phyloP scores from a whole-genome alignment of 2,888 invertebrate genomes.

The Stramonita haemastoma region DNA sequence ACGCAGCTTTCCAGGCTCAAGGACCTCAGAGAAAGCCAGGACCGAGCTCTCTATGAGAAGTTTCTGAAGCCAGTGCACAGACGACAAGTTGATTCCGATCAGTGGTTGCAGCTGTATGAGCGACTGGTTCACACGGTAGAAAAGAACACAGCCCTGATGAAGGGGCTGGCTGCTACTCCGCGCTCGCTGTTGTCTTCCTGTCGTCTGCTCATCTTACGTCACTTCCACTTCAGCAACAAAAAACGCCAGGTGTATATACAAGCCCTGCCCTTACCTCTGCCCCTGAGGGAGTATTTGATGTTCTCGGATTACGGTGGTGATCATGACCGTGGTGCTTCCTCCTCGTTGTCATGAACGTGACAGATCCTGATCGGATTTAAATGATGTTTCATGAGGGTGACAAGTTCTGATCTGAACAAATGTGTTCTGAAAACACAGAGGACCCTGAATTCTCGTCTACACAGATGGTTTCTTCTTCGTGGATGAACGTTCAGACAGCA shows the following conservation, averaged over 20 bases:
- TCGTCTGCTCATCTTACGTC: neutral
- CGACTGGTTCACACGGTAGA: neutral
- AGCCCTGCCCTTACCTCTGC: neutral
- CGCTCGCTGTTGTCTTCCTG: slow-evolving; percentile 1
- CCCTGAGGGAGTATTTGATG: neutral
- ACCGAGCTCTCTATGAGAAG: neutral
- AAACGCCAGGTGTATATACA: neutral
- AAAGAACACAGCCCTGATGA: neutral
- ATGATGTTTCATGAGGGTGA: too few relatives aligned
- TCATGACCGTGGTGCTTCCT: neutral
- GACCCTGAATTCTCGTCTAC: too few relatives aligned
- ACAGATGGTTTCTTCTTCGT: too few relatives aligned
- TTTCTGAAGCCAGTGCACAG: neutral
- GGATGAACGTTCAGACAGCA: too few relatives aligned
- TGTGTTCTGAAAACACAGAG: too few relatives aligned
- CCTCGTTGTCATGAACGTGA: too few relatives aligned
- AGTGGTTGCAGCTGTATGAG: neutral
- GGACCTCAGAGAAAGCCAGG: neutral
- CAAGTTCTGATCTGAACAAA: too few relatives aligned
- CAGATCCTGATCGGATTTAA: too few relatives aligned
- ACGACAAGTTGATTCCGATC: neutral
- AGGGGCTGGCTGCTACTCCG: neutral
- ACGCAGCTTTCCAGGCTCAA: neutral
- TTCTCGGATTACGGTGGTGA: neutral
- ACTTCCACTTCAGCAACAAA: neutral